Evolutionary conservation across 2,113 vertebrate species (phyloP), one percentile per base, ranked within the genome.

Genomic region (Morone saxatilis): DNA sequence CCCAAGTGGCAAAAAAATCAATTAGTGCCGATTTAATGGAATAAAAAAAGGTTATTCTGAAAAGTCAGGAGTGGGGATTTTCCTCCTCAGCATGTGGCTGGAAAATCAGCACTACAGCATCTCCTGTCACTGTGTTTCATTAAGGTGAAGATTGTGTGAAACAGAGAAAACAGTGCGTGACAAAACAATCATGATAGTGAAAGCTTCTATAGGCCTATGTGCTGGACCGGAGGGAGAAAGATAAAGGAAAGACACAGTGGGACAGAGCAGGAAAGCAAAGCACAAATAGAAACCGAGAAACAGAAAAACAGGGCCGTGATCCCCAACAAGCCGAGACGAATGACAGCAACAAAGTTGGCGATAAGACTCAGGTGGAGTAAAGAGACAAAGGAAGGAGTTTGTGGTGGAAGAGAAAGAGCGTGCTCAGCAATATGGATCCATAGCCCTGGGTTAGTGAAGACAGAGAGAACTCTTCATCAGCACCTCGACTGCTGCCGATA

Each of bases 381-480:
- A 85, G 83, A 91, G 81, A 92, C 88, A 88, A 90, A 89, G 76
- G 53, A 77, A 75, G 71, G 87, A 90, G 86, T 90, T 92, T 91
- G 91, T 79, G 73, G 78, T 86, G 85, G 86, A 87, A 69, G 63
- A 62, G 66, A 93, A 92, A 92, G 71, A 53, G 88, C 78, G 0
- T 40, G 56, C 86, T 94, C 94, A 94, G 94, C 94, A 93, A 86
- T 93, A 92, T 94, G 91, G 94, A 94, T 94, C 92, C 83, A 89
- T 89, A 88, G 93, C 92, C 87, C 76, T 75, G 83, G 93, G 93
- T 93, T 87, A 90, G 84, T 74, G 85, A 89, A 93, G 93, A 91
- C 86, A 78, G 75, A 89, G 79, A 86, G 89, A 93, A 90, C 83
- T 92, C 92, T 90, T 92, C 92, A 94, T 94, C 94, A 92, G 92